Percentiles rank a stretch among this genome's conserved stretches.
These are phyloP conservation scores for Heliconius ismenius DNA, from an alignment of 2,888 invertebrate genomes.

Conservation along the genomic window DNA sequence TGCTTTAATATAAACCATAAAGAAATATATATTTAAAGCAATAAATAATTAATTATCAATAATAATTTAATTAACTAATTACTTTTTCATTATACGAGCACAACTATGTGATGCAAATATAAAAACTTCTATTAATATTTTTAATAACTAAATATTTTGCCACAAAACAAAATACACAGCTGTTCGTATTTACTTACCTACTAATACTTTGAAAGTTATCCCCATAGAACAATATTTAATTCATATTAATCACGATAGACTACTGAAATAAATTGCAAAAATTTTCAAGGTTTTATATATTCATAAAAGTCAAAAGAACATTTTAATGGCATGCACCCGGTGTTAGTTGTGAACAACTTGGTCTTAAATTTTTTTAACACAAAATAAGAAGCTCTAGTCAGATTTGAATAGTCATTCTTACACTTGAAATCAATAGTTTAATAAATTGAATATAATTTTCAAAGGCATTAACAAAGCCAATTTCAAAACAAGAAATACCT, in stretches of 20 bases:
- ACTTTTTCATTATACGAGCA: neutral
- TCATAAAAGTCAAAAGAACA: slow-evolving; percentile 38
- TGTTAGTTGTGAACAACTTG: slow-evolving; percentile 34
- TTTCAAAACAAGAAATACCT: slow-evolving; percentile 57
- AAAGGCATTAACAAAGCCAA: slow-evolving; percentile 25
- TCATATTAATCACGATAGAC: slow-evolving; percentile 48
- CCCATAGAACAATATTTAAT: slow-evolving; percentile 56
- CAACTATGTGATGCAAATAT: neutral
- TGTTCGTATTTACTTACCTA: slow-evolving; percentile 56
- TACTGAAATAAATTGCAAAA: slow-evolving; percentile 49
- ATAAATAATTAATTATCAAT: neutral
- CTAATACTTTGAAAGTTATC: slow-evolving; percentile 51
- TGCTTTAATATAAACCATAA: slow-evolving; percentile 39
- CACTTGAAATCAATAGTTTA: slow-evolving; percentile 12
- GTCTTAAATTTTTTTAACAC: slow-evolving; percentile 24
- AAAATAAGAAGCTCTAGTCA: slow-evolving; percentile 33
- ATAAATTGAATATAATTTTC: slow-evolving; percentile 5
- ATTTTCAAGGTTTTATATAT: slow-evolving; percentile 41
- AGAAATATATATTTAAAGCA: neutral
- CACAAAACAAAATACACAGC: slow-evolving; percentile 30
- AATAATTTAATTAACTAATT: neutral
- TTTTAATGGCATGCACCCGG: slow-evolving; percentile 45
- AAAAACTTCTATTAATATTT: neutral
- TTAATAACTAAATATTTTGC: slow-evolving; percentile 13
- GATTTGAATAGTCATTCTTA: slow-evolving; percentile 9